Evolutionary conservation across 2,113 vertebrate species (phyloP), one percentile per base, ranked within the genome.

Genomic region (Neopipo cinnamomea): DNA sequence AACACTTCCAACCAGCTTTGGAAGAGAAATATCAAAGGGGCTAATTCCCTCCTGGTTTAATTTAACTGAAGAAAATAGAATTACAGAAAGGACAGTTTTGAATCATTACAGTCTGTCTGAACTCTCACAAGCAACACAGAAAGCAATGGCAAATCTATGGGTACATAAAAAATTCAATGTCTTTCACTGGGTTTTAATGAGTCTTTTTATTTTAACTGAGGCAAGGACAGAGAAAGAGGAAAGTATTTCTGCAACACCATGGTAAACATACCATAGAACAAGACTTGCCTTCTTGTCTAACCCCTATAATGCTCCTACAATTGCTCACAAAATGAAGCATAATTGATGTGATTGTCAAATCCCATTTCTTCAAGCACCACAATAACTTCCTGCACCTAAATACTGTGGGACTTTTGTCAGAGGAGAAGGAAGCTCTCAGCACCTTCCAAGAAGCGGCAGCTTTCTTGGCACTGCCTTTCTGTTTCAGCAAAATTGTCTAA

Each of bases 1-100:
- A 89, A 63, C 73, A 55, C 65, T 93, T 94, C 46, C 74, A 95
- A 94, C 37, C 37, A 70, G 20, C 56, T 96, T 91, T 93, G 80
- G 83, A 91, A 89, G 27, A 93, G 56, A 93, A 95, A 70, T 88
- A 92, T 85, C 70, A 72, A 93, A 91, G 83, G 59, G 73, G 50
- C 42, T 92, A 94, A 92, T 93, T 85, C 85, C 76, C 72, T 46
- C 61, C 23, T 31, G 27, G 66, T 96, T 93, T 93, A 88, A 96
- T 81, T 93, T 93, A 86, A 83, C 82, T 85, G 70, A 85, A 85
- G 66, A 88, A 95, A 93, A 89, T 11, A 46, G 49, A 74, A 76
- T 89, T 95, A 89, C 50, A 68, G 74, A 91, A 85, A 92, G 73
- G 80, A 91, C 75, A 93, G 59, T 88, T 94, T 42, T 84, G 75